Conservation (phyloP, 2,888 invertebrate species). For the Drosophila picticornis region DNA sequence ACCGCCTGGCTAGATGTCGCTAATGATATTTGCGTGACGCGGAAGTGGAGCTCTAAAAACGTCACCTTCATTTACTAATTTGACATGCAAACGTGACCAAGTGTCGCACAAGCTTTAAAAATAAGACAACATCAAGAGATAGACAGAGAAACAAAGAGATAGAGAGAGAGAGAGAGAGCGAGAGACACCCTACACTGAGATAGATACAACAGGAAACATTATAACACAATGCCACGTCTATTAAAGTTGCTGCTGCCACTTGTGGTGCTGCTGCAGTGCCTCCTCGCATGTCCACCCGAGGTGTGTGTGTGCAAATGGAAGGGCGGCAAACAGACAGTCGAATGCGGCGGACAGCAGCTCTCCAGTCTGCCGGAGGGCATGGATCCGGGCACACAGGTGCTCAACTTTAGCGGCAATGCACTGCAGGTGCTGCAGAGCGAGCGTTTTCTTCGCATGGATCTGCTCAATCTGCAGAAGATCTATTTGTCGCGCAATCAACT, state of each 20-base stretch:
- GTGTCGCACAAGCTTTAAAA: constrained; percentile 34
- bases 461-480: constrained; percentile 95
- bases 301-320: constrained; percentile 96
- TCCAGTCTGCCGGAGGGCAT: constrained; percentile 92
- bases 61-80: constrained; percentile 62
- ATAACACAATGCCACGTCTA: constrained; percentile 38
- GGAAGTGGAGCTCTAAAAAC: constrained; percentile 47
- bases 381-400: constrained; percentile 93
- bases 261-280: constrained; percentile 32
- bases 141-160: neutral
- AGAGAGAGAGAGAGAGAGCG: neutral
- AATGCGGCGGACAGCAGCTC: constrained; percentile 92
- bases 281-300: constrained; percentile 88
- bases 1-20: constrained; percentile 48
- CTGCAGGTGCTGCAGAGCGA: constrained; percentile 92
- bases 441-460: constrained; percentile 91
- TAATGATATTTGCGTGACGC: constrained; percentile 58
- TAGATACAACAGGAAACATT: constrained; percentile 9
- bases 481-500: constrained; percentile 92
- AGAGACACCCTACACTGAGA: neutral
- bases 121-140: neutral
- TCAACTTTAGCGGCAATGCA: constrained; percentile 94
- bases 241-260: constrained; percentile 15
- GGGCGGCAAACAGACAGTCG: constrained; percentile 95
- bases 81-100: constrained; percentile 78